Base-by-base conservation (phyloP, 2,888 invertebrate species). In the Drosophila merina region DNA sequence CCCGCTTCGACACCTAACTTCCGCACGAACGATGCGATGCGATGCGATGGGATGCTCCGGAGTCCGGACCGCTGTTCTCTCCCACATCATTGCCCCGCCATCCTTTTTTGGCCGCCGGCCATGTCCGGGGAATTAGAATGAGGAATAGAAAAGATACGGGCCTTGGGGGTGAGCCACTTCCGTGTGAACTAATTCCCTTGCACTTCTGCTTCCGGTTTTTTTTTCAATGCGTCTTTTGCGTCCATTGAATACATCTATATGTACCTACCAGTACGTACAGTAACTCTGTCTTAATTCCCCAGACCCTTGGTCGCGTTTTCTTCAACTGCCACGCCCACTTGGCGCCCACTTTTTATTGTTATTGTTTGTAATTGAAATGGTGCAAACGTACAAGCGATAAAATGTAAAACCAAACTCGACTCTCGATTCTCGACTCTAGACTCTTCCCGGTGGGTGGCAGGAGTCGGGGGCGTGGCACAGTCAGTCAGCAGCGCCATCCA, bases 281-380 rank as follows among this genome's bases (percentile, higher is more conserved):
- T 38, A 51, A 30, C 36, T 45, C 51, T 45, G 66, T 63, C 63
- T 63, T 52, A 54, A 51, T 54, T 49, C 20, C 49, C 36, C 31
- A 30, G 7, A 42, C 10, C 5, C 28, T 4, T n/a, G 44, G 4
- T 72, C 78, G 74, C 81, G 69, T 58, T 85, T 86, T 82, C 74
- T 74, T 75, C 64, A 72, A 70, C 71, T 71, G 76, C 74, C 71
- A 78, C 81, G 76, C 59, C 73, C 44, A 44, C 66, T 56, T 44
- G 54, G 40, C 71, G 56, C 63, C 55, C 72, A 60, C 72, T 74
- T 79, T 79, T 79, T 88, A 85, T 75, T 86, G 89, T 88, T 88
- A 80, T 88, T 86, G 88, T 88, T 88, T 88, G 89, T 87, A 87
- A 87, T 87, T 87, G 86, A 88, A 87, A 87, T 87, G 89, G 83